Percentiles rank a stretch among this genome's conserved stretches.
These are phyloP conservation scores for Accipiter virgatus DNA, from an alignment of 2,113 vertebrate genomes.

Conservation along the genomic window DNA sequence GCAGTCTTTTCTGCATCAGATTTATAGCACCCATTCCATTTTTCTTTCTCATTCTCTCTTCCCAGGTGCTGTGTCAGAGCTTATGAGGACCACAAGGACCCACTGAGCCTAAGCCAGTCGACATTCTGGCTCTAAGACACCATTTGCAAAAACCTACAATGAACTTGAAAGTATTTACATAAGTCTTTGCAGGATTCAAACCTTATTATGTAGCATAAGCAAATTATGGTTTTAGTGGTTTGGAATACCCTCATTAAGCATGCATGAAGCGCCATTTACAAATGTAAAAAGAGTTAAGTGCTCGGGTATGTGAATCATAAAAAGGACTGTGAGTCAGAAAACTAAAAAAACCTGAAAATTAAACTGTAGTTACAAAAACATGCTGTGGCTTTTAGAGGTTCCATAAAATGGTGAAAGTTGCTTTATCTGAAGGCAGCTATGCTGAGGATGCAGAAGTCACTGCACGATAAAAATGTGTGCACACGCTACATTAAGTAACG, in stretches of 20 bases:
- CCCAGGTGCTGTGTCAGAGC: background rate
- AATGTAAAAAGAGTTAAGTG: constrained; percentile 25
- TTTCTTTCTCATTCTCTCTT: background rate
- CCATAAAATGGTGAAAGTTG: background rate
- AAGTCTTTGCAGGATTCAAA: background rate
- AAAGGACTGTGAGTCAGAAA: constrained; percentile 29
- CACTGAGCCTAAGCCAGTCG: background rate
- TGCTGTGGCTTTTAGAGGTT: background rate
- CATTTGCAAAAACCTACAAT: background rate
- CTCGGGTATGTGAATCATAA: constrained; percentile 40
- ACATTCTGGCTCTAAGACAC: background rate
- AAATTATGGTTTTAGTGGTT: constrained; percentile 16
- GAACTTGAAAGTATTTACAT: background rate
- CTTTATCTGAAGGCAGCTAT: background rate
- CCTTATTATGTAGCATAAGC: background rate
- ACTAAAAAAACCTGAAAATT: background rate
- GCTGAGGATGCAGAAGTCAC: background rate
- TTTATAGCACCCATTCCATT: background rate
- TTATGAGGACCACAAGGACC: background rate
- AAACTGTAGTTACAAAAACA: background rate
- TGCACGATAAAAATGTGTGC: fast-evolving
- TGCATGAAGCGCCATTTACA: constrained; percentile 36
- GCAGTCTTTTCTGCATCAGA: constrained; percentile 11
- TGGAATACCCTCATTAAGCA: constrained; percentile 8
- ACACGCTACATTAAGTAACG: background rate